Percentiles rank a stretch among this genome's conserved stretches.
Evolutionary conservation across 2,888 invertebrate genomes (phyloP).

Genomic region (Drosophila borealis): DNA sequence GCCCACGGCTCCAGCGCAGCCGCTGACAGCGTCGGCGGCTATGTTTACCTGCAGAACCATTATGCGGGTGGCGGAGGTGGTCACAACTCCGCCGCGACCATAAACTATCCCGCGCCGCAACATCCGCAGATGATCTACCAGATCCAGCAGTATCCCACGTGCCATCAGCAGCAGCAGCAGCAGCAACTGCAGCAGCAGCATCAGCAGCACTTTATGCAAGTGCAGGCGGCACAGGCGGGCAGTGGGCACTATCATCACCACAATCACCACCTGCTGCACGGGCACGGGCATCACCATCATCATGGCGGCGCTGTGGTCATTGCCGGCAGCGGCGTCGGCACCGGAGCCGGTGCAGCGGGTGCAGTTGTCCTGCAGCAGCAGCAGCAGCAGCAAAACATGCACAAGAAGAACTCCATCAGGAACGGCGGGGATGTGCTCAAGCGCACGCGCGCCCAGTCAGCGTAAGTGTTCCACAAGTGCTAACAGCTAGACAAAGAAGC

Average conservation of each 20-base stretch:
- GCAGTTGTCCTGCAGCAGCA: slow-evolving; percentile 49
- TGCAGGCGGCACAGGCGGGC: slow-evolving; percentile 41
- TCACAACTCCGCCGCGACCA: slow-evolving; percentile 71
- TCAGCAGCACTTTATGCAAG: slow-evolving; percentile 66
- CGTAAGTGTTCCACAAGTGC: slow-evolving; percentile 86
- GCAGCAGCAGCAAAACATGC: slow-evolving; percentile 85
- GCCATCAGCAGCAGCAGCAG: slow-evolving; percentile 82
- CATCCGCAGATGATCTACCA: slow-evolving; percentile 82
- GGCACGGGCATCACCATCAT: slow-evolving; percentile 82
- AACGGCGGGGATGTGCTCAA: slow-evolving; percentile 88
- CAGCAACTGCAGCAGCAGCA: slow-evolving; percentile 59
- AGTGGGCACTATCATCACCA: slow-evolving; percentile 69
- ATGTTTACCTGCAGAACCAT: slow-evolving; percentile 85
- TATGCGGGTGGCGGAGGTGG: slow-evolving; percentile 78
- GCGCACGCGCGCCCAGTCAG: slow-evolving; percentile 88
- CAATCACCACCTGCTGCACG: slow-evolving; percentile 79
- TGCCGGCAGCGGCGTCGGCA: slow-evolving; percentile 83
- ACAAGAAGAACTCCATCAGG: slow-evolving; percentile 88
- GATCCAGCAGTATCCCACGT: slow-evolving; percentile 83
- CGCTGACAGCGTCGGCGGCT: slow-evolving; percentile 79
- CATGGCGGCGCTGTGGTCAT: slow-evolving; percentile 84
- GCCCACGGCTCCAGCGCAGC: slow-evolving; percentile 71
- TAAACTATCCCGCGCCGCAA: slow-evolving; percentile 75
- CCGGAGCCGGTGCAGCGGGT: slow-evolving; percentile 62
- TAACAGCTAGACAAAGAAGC: neutral